Base-by-base conservation (phyloP, 2,888 invertebrate species). In the Argyresthia albistria region DNA sequence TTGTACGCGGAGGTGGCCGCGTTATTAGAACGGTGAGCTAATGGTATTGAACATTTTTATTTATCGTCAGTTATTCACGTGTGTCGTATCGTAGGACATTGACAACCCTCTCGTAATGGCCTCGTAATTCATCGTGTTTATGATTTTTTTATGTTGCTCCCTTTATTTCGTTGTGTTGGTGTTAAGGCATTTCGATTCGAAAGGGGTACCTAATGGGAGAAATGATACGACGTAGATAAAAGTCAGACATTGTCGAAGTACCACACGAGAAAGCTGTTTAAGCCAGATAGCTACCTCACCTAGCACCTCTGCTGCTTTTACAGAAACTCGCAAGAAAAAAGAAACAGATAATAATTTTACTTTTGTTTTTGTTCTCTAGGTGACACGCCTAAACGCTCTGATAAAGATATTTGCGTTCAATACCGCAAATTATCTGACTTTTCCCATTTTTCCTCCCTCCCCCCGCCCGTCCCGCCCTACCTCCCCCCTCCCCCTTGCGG, bases 321-420 rank as follows among this genome's bases (percentile, higher is more conserved):
- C n/a, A n/a, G n/a, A n/a, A n/a, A n/a, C n/a, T n/a, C n/a, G n/a
- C n/a, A n/a, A n/a, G n/a, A n/a, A n/a, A n/a, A n/a, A n/a, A n/a
- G n/a, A n/a, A n/a, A n/a, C n/a, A n/a, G n/a, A n/a, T n/a, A n/a
- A n/a, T n/a, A n/a, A 25, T 48, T 48, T n/a, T n/a, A n/a, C 48
- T 48, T 48, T 39, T 37, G 37, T 48, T 48, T 36, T 42, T 50
- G 25, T 42, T 15, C 14, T 12, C 12, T 25, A 16, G 42, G 9
- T 16, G 15, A 37, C 10, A 12, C 37, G 35, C 43, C 12, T 14
- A 52, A 37, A 16, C 16, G 36, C 52, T n/a, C n/a, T 46, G 68
- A 80, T 80, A 81, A 83, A 83, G 73, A 79, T 83, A 80, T 84
- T 80, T 76, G 70, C 76, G 82, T 81, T 84, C 82, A 81, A 82